phyloP scores from a whole-genome alignment of 2,888 invertebrate species.

The Tetanocera ferruginea region DNA sequence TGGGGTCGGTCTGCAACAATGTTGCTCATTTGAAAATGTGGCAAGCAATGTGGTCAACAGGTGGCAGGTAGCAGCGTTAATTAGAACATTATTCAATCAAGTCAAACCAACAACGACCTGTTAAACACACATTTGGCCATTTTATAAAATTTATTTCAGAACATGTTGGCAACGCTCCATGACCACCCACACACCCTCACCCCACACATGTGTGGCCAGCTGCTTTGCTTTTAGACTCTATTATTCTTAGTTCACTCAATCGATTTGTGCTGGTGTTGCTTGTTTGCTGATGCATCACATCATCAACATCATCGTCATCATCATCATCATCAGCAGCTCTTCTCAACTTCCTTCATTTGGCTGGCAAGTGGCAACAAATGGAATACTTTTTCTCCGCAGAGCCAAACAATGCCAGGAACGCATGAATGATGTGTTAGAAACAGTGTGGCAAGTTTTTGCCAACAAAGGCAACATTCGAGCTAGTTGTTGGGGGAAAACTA shows the following conservation, averaged over 20 bases:
- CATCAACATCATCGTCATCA: no score
- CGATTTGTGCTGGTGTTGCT: background rate
- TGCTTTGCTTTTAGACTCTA: background rate
- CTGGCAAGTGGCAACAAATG: slow-evolving; percentile 22
- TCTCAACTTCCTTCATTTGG: background rate
- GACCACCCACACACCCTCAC: no score
- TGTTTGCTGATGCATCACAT: background rate
- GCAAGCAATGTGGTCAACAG: no score
- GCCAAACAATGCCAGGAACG: slow-evolving; percentile 63
- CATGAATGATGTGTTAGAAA: slow-evolving; percentile 44
- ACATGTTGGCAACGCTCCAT: no score
- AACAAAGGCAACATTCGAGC: background rate
- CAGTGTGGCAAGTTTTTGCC: background rate
- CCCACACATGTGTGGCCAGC: no score
- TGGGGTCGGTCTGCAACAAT: background rate
- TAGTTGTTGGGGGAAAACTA: background rate
- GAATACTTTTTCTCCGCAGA: slow-evolving; percentile 61
- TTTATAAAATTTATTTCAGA: no score
- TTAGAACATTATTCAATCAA: background rate
- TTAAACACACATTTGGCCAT: no score
- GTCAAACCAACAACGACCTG: background rate
- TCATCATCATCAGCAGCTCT: no score
- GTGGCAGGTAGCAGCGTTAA: no score
- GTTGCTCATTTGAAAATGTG: no score
- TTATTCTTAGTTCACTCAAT: slow-evolving; percentile 20